phyloP scores from a whole-genome alignment of 2,888 invertebrate species.

The Psococerastis gibbosa region DNA sequence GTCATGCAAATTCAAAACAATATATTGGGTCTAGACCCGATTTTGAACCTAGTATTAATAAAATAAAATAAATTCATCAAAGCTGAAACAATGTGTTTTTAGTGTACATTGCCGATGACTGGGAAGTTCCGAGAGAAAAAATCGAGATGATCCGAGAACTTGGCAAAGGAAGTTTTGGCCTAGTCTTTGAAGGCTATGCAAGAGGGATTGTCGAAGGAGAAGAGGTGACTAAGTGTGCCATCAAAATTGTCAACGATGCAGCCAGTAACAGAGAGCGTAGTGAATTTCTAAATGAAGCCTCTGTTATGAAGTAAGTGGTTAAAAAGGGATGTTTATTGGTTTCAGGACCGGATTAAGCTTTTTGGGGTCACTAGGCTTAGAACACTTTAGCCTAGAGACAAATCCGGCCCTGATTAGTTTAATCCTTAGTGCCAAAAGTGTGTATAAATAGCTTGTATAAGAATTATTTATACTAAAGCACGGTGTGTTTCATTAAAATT shows the following conservation, averaged over 20 bases:
- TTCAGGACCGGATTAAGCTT: too few species aligned
- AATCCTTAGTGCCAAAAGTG: too few species aligned
- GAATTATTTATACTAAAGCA: too few species aligned
- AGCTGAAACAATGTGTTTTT: conserved; percentile 4
- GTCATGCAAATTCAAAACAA: too few species aligned
- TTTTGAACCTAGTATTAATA: too few species aligned
- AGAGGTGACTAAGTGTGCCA: conserved; percentile 41
- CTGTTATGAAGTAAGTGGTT: conserved; percentile 52
- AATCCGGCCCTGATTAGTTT: background rate
- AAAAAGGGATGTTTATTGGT: too few species aligned
- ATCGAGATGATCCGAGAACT: conserved; percentile 34
- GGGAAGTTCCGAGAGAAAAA: conserved; percentile 45
- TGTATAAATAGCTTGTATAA: conserved; percentile 1
- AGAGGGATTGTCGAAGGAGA: conserved; percentile 30
- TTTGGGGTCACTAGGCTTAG: background rate
- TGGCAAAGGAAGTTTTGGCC: conserved; percentile 56
- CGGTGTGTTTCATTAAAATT: too few species aligned
- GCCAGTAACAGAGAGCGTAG: conserved; percentile 39
- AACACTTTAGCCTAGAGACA: background rate
- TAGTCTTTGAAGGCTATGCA: conserved; percentile 42
- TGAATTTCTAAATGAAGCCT: conserved; percentile 49
- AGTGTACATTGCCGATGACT: conserved; percentile 44
- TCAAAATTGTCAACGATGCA: conserved; percentile 41
- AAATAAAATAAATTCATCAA: too few species aligned
- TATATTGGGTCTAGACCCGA: too few species aligned